A percentile compares a stretch with the other conserved stretches of the same genome.
phyloP scores from a whole-genome alignment of 2,888 invertebrate genomes.

The Nowickia ferox region DNA sequence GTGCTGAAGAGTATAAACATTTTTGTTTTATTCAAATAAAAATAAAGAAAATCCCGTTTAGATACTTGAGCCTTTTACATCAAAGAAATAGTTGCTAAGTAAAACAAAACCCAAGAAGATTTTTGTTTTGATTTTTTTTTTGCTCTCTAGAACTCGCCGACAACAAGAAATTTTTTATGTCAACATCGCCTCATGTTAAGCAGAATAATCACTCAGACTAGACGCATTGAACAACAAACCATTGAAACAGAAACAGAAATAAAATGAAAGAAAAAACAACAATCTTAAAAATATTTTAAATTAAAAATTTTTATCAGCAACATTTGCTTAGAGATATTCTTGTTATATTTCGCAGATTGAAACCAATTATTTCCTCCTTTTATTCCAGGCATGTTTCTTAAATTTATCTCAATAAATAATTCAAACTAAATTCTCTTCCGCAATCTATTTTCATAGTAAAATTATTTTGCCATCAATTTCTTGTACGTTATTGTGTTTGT shows the following conservation, averaged over 20 bases:
- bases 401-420: conserved; percentile 44
- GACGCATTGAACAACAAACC: conserved; percentile 12
- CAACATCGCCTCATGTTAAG: conserved; percentile 41
- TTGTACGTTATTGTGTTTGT: conserved; percentile 10
- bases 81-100: conserved; percentile 51
- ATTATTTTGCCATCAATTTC: not conserved
- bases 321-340: not conserved
- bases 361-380: not conserved
- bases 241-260: conserved; percentile 12
- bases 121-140: conserved; percentile 10
- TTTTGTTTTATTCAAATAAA: conserved; percentile 5
- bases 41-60: conserved; percentile 26
- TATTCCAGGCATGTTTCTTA: not conserved
- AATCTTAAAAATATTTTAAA: conserved; percentile 29
- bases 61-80: conserved; percentile 33
- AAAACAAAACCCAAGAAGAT: conserved; percentile 22
- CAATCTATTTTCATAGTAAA: not conserved
- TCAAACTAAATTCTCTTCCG: conserved; percentile 16
- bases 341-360: conserved; percentile 1
- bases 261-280: conserved; percentile 11
- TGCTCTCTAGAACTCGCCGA: not conserved
- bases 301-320: conserved; percentile 48
- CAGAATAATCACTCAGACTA: conserved; percentile 47
- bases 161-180: conserved; percentile 52
- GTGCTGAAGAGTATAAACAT: conserved; percentile 19